Evolutionary conservation across 2,113 vertebrate species (phyloP).

Genomic region (Camelus bactrianus): DNA sequence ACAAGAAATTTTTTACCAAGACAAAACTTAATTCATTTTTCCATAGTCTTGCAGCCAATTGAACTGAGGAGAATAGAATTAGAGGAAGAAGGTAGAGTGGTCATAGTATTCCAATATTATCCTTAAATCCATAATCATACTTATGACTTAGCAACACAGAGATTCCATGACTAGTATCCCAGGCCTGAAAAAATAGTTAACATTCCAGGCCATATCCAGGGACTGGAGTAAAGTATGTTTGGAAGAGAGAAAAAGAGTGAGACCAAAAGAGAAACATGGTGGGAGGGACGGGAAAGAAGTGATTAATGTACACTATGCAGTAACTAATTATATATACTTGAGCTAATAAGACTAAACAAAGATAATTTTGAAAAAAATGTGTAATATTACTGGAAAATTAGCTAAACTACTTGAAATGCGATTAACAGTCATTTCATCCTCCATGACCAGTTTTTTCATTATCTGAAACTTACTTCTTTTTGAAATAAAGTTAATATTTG

Average conservation of each 20-base stretch:
- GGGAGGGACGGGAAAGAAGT: conserved; percentile 8
- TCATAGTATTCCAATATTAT: background rate
- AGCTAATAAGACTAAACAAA: conserved; percentile 79
- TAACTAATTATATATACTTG: conserved; percentile 77
- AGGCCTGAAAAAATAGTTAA: background rate
- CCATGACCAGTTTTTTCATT: no score
- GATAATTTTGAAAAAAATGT: conserved; percentile 76
- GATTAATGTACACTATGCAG: conserved; percentile 53
- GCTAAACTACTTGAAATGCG: no score
- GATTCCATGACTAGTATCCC: background rate
- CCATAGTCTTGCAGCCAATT: background rate
- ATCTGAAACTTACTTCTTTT: conserved; percentile 67
- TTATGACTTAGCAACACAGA: background rate
- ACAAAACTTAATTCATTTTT: background rate
- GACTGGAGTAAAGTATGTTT: background rate
- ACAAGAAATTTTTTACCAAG: background rate
- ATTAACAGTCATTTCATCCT: no score
- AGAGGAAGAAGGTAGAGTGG: background rate
- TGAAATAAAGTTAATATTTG: conserved; percentile 82
- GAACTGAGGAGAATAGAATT: background rate
- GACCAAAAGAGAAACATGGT: background rate
- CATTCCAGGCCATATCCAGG: background rate
- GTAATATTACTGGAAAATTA: conserved; percentile 69
- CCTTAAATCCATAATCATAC: background rate
- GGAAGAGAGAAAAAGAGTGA: background rate